A percentile compares a stretch with the other conserved stretches of the same genome.
Conservation (phyloP, 2,888 invertebrate species). For the Calliopum simillimum region DNA sequence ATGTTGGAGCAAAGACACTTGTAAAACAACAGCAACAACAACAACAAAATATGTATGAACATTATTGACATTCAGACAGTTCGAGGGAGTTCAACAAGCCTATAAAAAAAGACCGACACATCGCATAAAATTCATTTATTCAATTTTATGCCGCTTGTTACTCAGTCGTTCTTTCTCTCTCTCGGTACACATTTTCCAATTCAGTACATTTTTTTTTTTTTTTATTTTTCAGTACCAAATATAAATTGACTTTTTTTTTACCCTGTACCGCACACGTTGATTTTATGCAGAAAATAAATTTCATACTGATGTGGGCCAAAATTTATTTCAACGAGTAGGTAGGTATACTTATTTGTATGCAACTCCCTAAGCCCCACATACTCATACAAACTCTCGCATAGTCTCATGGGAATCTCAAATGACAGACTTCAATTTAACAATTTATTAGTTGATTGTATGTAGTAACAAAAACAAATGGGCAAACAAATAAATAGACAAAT, state of each 20-base stretch:
- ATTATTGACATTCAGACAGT: neutral
- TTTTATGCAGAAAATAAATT: too few species aligned
- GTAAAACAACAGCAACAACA: slow-evolving; percentile 17
- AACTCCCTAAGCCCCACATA: too few species aligned
- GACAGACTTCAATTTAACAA: slow-evolving; percentile 63
- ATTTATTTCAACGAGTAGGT: too few species aligned
- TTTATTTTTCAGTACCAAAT: neutral
- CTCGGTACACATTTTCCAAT: neutral
- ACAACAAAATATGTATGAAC: neutral
- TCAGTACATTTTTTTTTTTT: slow-evolving; percentile 1
- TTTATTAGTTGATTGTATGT: slow-evolving; percentile 50
- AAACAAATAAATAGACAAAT: slow-evolving; percentile 12
- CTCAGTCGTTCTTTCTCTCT: neutral
- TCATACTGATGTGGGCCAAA: too few species aligned
- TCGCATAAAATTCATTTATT: slow-evolving; percentile 32
- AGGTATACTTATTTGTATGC: too few species aligned
- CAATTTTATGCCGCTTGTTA: slow-evolving; percentile 15
- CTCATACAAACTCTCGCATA: neutral
- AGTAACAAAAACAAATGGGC: neutral
- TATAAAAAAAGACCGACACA: neutral
- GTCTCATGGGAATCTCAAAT: slow-evolving; percentile 60
- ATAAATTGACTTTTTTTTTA: neutral
- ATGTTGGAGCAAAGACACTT: neutral
- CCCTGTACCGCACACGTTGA: neutral
- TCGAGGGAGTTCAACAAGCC: neutral